Conservation (phyloP, 1,140 invertebrate genomes). For the Cyclina sinensis region DNA sequence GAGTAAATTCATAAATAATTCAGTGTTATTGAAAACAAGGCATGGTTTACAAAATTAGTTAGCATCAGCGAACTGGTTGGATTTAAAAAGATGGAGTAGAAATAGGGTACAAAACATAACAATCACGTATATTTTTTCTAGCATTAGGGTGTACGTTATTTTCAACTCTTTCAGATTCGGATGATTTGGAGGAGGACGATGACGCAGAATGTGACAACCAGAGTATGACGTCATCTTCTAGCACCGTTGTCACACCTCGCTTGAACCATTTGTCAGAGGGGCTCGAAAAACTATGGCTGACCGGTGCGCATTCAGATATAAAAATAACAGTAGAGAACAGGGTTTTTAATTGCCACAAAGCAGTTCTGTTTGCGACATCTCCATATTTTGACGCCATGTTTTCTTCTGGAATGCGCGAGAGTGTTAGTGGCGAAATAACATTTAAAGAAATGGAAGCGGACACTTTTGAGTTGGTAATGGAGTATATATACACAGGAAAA, state of each 20-base stretch:
- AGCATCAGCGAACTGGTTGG: too few species aligned
- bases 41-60: too few species aligned
- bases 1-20: too few species aligned
- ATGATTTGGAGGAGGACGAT: slow-evolving; percentile 43
- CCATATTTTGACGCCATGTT: slow-evolving; percentile 82
- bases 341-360: slow-evolving; percentile 76
- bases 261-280: slow-evolving; percentile 58
- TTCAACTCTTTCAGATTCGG: slow-evolving; percentile 23
- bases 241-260: not conserved
- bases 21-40: too few species aligned
- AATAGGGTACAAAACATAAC: too few species aligned
- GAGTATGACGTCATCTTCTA: slow-evolving; percentile 42
- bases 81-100: too few species aligned
- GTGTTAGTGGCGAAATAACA: slow-evolving; percentile 79
- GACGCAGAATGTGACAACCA: slow-evolving; percentile 12
- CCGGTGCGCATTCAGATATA: slow-evolving; percentile 73
- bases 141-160: not conserved
- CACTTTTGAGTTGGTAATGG: slow-evolving; percentile 78
- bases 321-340: slow-evolving; percentile 68
- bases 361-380: slow-evolving; percentile 76
- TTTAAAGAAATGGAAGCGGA: slow-evolving; percentile 80
- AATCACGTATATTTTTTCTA: too few species aligned
- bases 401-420: slow-evolving; percentile 82
- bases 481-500: slow-evolving; percentile 80
- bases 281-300: slow-evolving; percentile 61